Percentiles rank a stretch among this genome's conserved stretches.
These are phyloP conservation scores for Lepus americanus DNA, from an alignment of 2,113 vertebrate genomes.

Conservation along the genomic window DNA sequence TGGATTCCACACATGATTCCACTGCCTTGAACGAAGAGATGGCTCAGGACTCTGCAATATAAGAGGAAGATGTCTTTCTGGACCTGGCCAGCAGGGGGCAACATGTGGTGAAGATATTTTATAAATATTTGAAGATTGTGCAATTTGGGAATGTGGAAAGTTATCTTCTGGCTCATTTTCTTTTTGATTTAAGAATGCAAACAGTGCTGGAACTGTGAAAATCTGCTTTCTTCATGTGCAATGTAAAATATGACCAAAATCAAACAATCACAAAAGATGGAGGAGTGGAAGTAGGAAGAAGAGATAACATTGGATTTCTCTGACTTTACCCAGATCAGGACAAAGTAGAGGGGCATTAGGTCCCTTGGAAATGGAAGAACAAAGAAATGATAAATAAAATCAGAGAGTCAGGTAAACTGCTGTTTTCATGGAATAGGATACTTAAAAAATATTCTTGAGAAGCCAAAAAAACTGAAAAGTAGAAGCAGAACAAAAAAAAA, in stretches of 20 bases:
- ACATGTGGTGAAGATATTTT: not conserved
- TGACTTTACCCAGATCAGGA: not conserved
- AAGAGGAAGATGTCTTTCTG: not conserved
- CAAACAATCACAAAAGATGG: not conserved
- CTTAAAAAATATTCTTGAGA: conserved; percentile 8
- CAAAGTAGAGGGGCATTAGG: not conserved
- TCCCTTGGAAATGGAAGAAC: not conserved
- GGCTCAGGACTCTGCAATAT: not conserved
- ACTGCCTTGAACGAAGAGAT: not conserved
- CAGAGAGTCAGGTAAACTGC: not conserved
- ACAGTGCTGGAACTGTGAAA: not conserved
- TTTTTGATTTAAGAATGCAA: conserved; percentile 13
- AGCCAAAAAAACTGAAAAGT: conserved; percentile 17
- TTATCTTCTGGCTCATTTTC: conserved; percentile 9
- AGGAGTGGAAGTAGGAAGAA: not conserved
- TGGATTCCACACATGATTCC: not conserved
- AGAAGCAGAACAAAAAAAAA: not conserved
- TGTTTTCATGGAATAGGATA: not conserved
- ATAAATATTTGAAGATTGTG: not conserved
- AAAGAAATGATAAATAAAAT: not conserved
- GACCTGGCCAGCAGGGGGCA: not conserved
- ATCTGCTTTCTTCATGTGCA: not conserved
- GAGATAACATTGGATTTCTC: not conserved
- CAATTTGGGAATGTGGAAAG: not conserved
- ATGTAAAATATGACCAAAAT: conserved; percentile 5